Evolutionary conservation across 2,888 invertebrate species (phyloP).

Genomic region (Drosophila pegasa): DNA sequence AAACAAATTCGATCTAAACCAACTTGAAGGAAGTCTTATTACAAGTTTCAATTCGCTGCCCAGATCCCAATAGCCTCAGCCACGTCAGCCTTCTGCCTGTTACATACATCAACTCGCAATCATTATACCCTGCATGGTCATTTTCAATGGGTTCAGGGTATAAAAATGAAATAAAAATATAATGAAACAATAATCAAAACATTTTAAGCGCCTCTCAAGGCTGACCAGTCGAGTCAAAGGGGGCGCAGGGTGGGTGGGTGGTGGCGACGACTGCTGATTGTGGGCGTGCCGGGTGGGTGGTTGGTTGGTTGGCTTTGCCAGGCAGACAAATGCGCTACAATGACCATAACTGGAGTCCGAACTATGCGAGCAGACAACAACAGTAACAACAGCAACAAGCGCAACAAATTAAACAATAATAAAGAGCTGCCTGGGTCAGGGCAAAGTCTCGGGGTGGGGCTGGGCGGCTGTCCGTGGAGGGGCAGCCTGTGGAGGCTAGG

Average conservation of each 20-base stretch:
- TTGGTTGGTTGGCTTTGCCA: background rate
- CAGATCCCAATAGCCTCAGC: background rate
- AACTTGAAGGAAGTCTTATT: too few relatives aligned
- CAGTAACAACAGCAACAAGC: slow-evolving; percentile 32
- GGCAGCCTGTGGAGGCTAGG: slow-evolving; percentile 1
- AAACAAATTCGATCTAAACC: too few relatives aligned
- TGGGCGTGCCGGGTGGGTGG: slow-evolving; percentile 4
- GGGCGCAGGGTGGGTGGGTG: slow-evolving; percentile 12
- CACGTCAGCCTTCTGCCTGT: too few relatives aligned
- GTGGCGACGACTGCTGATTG: background rate
- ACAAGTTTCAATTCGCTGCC: background rate
- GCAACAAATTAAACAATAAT: slow-evolving; percentile 65
- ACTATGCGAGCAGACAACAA: slow-evolving; percentile 35
- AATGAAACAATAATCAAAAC: slow-evolving; percentile 70
- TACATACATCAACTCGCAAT: background rate
- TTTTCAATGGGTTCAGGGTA: slow-evolving; percentile 1
- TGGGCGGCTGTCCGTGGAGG: background rate
- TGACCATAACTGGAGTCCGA: slow-evolving; percentile 23
- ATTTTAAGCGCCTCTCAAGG: slow-evolving; percentile 76
- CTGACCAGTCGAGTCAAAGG: slow-evolving; percentile 48
- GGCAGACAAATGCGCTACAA: slow-evolving; percentile 39
- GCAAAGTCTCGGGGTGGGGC: background rate
- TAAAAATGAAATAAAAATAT: slow-evolving; percentile 21
- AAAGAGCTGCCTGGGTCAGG: slow-evolving; percentile 32
- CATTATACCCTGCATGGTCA: background rate